Evolutionary conservation across 2,797 vertebrate species (phyloP), one percentile per base, ranked within the genome.

Genomic region (Saxicola maurus): DNA sequence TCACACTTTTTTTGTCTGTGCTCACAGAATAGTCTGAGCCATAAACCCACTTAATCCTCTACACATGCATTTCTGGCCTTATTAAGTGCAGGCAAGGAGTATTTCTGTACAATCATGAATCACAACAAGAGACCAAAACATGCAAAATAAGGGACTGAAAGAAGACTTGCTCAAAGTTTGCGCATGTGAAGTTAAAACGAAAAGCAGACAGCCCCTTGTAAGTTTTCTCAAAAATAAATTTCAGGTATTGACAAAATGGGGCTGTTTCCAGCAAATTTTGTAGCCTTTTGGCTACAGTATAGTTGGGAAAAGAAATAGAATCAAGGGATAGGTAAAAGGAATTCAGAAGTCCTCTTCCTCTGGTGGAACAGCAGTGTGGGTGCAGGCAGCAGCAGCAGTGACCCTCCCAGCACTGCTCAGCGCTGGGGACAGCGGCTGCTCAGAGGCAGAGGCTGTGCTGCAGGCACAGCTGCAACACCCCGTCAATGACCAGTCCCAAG

Each of bases 341-440:
- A 57, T 9, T n/a, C 37, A 57, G 61, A 60, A 38, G 30, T 20
- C 33, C 9, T 60, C 19, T 3, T 37, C 46, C 42, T 43, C 42
- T 43, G 42, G 42, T 2, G 10, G 59, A 40, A 24, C 49, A n/a
- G 30, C 13, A 7, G 7, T 4, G 10, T 43, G 30, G 10, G 38
- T 17, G 42, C 51, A 77, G 64, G 14, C 62, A 13, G 40, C 40
- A 7, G 1, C 6, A 7, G 28, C 33, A 31, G 38, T 7, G 17
- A 6, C 40, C 21, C 11, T 0, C 2, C 15, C 14, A 24, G 5
- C 11, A 3, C 0, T 4, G 30, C 3, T 45, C 9, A 5, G 33
- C 2, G 66, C 33, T 42, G 0, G 0, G 6, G 25, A 14, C 24
- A 3, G 10, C 46, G 30, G 33, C 37, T 48, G 66, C 13, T 2